Evolutionary conservation across 2,113 vertebrate genomes (phyloP).

Genomic region (Actinemys pallida): DNA sequence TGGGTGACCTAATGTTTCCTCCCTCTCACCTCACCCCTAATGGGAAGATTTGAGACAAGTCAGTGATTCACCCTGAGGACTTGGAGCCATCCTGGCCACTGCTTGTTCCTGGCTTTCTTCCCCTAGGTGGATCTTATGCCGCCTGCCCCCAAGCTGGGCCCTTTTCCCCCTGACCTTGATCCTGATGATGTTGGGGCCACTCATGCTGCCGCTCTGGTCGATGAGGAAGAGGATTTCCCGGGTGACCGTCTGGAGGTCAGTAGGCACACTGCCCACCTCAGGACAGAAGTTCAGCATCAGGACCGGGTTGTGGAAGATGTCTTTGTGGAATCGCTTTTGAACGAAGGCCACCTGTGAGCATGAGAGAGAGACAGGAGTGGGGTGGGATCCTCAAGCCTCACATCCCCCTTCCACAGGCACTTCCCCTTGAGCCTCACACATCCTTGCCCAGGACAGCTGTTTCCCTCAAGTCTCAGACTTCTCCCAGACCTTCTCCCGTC

Average conservation of each 20-base stretch:
- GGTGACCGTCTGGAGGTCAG: conserved; percentile 85
- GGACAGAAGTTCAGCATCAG: conserved; percentile 98
- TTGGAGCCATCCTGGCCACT: not conserved
- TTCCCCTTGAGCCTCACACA: too few relatives aligned
- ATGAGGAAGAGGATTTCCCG: conserved; percentile 93
- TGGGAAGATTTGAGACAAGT: not conserved
- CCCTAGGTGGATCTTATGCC: not conserved
- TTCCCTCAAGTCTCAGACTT: not conserved
- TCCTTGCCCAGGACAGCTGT: not conserved
- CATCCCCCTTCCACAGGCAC: not conserved
- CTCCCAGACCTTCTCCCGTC: not conserved
- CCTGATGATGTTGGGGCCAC: conserved; percentile 77
- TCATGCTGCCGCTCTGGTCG: conserved; percentile 81
- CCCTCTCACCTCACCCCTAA: not conserved
- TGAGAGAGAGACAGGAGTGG: not conserved
- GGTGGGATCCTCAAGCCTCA: not conserved
- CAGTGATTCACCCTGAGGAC: not conserved
- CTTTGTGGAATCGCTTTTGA: conserved; percentile 94
- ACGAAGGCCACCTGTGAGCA: conserved; percentile 89
- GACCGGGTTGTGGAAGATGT: conserved; percentile 92
- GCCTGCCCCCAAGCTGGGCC: not conserved
- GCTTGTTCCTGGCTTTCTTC: not conserved
- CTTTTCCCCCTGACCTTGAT: conserved; percentile 80
- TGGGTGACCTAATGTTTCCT: not conserved
- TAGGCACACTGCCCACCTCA: conserved; percentile 71